Base-by-base conservation (phyloP, 2,888 invertebrate genomes). In the Agonopterix alstromeriana region DNA sequence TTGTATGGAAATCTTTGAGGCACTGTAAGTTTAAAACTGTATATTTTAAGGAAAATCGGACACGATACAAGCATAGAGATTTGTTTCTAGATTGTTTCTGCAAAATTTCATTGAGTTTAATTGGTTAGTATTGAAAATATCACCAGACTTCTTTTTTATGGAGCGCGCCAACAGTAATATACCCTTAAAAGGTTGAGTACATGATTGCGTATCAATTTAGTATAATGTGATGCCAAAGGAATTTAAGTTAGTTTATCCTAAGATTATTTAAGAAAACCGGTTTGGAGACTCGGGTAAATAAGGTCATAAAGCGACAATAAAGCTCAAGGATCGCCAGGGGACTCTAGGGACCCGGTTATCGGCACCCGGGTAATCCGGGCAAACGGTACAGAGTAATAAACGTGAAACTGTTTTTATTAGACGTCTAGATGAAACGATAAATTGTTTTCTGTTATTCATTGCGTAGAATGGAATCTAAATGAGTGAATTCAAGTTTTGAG, bases 271-370 rank as follows among this genome's bases (percentile, higher is more conserved):
- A 42, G 42, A 10, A 14, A 8, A 2, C 43, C 38, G 45, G 45
- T 53, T 52, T 45, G 48, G 53, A 53, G 48, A 54, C 48, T 43
- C 49, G 63, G 64, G 68, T 56, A 63, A 66, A 65, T 61, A 60
- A 58, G 60, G 60, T 58, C 61, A 58, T 70, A 70, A 65, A 66
- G 53, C 55, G 52, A 51, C 48, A 51, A 50, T 53, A 54, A 53
- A 50, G 42, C 35, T 42, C 45, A 44, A 55, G 48, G 48, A 44
- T 47, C 43, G 51, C 49, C 48, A 49, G 54, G 58, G 50, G 51
- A 48, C 38, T 27, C 27, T 27, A 27, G 27, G 27, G 27, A 27
- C 27, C 35, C 53, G 53, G 54, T 61, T 59, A 61, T 62, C 56
- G 54, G 53, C 55, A 45, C 46, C 50, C 43, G 51, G 51, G 51